A percentile compares a stretch with the other conserved stretches of the same genome.
Conservation (phyloP, 2,888 invertebrate species). For the Alitta virens region DNA sequence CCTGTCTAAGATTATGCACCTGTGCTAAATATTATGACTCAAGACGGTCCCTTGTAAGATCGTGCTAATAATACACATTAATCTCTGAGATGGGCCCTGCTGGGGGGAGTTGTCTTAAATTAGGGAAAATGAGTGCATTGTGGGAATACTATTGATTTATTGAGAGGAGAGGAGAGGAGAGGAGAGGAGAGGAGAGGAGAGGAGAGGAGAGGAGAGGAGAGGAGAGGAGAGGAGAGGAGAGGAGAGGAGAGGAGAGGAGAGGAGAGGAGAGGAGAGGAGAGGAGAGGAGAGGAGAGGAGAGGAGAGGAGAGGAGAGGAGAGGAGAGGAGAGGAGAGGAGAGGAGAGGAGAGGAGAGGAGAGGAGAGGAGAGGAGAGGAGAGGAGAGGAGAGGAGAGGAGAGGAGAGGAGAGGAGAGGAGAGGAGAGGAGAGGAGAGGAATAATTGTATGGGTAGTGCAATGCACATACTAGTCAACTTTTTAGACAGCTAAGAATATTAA, state of each 20-base stretch:
- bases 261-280: background rate
- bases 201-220: background rate
- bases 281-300: background rate
- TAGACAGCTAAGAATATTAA: no score
- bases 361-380: background rate
- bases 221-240: background rate
- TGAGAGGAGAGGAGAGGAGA: background rate
- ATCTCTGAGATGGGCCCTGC: no score
- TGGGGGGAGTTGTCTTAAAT: no score
- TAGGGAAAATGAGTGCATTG: no score
- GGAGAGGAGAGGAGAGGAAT: background rate
- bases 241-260: background rate
- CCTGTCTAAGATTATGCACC: no score
- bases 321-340: background rate
- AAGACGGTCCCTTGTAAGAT: no score
- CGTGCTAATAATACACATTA: no score
- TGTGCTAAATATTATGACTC: no score
- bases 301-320: background rate
- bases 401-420: background rate
- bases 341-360: background rate
- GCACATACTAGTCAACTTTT: no score
- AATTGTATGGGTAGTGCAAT: no score
- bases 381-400: background rate
- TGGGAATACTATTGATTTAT: no score
- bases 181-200: background rate